phyloP scores from a whole-genome alignment of 1,140 invertebrate genomes.

The Nasonia giraulti region DNA sequence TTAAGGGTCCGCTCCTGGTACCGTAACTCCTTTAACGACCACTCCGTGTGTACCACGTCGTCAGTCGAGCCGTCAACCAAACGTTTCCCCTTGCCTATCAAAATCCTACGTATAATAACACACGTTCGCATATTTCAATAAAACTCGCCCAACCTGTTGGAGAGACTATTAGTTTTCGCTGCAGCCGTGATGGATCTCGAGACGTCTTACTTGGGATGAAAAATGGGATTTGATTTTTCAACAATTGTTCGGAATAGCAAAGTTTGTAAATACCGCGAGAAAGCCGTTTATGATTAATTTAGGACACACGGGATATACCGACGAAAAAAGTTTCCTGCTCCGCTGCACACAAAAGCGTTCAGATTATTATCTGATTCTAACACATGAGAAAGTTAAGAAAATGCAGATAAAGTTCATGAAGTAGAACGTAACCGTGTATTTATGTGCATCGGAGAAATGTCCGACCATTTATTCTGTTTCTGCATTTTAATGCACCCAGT shows the following conservation, averaged over 20 bases:
- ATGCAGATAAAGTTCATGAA: constrained; percentile 23
- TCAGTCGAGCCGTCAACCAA: not conserved
- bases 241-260: too few species aligned
- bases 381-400: constrained; percentile 26
- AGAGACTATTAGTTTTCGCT: not conserved
- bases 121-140: constrained; percentile 15
- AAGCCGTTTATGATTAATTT: not conserved
- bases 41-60: not conserved
- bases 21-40: constrained; percentile 24
- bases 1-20: constrained; percentile 10
- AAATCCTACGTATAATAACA: not conserved
- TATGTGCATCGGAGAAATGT: not conserved
- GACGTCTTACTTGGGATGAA: not conserved
- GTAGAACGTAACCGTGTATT: constrained; percentile 30
- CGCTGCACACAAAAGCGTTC: not conserved
- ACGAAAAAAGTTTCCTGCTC: not conserved
- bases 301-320: not conserved
- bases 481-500: not conserved
- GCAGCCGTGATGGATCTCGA: not conserved
- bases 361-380: constrained; percentile 11
- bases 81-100: not conserved
- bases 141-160: not conserved
- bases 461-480: not conserved
- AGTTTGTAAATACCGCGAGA: not conserved
- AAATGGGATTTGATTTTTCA: not conserved